Percentiles rank a stretch among this genome's conserved stretches.
Evolutionary conservation across 2,888 invertebrate genomes (phyloP).

Genomic region (Leptinotarsa peninsularis): DNA sequence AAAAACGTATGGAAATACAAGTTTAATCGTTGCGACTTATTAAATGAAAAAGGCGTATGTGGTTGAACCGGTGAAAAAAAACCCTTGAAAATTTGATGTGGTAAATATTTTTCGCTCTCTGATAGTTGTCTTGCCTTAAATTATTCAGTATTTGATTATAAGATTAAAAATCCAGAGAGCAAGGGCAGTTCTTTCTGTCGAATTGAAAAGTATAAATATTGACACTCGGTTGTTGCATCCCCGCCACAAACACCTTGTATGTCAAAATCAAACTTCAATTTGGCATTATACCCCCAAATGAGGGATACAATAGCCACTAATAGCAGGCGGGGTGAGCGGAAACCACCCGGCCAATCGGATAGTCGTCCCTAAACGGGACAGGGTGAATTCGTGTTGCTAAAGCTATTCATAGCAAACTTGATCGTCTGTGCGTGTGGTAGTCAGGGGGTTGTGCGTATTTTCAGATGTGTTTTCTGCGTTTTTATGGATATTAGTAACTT

Average conservation of each 20-base stretch:
- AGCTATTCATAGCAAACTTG: slow-evolving; percentile 56
- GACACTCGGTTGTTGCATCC: neutral
- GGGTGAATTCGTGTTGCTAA: slow-evolving; percentile 58
- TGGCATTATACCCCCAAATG: slow-evolving; percentile 30
- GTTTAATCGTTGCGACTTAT: too few relatives aligned
- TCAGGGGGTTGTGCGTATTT: slow-evolving; percentile 49
- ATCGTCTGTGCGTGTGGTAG: slow-evolving; percentile 49
- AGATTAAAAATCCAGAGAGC: too few relatives aligned
- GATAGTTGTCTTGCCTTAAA: too few relatives aligned
- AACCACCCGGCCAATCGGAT: slow-evolving; percentile 58
- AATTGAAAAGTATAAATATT: too few relatives aligned
- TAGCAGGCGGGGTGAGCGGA: slow-evolving; percentile 54
- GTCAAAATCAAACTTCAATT: slow-evolving; percentile 30
- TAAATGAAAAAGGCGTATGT: too few relatives aligned
- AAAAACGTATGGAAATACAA: too few relatives aligned
- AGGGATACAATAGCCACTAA: slow-evolving; percentile 41
- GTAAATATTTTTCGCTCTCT: too few relatives aligned
- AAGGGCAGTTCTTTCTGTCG: too few relatives aligned
- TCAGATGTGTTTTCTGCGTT: slow-evolving; percentile 30
- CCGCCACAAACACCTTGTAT: slow-evolving; percentile 3
- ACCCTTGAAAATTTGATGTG: too few relatives aligned
- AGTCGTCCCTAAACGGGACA: slow-evolving; percentile 61
- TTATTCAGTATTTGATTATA: too few relatives aligned
- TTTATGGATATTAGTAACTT: slow-evolving; percentile 14
- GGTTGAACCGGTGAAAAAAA: too few relatives aligned